Evolutionary conservation across 1,140 invertebrate species (phyloP).

Genomic region (Drosophila gunungcola): DNA sequence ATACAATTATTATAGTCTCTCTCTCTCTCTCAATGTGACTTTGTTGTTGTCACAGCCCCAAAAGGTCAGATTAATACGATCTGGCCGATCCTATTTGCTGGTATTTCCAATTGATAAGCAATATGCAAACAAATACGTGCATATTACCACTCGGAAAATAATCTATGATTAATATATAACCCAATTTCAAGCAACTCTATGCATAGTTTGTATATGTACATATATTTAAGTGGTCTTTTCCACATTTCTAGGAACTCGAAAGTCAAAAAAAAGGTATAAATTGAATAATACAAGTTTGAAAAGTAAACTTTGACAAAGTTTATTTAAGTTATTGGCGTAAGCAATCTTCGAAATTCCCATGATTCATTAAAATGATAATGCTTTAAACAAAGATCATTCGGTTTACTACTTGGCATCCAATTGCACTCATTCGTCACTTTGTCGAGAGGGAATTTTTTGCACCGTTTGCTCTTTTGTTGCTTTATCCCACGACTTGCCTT

Average conservation of each 20-base stretch:
- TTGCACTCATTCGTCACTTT: background rate
- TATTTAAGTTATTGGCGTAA: no score
- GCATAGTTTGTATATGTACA: no score
- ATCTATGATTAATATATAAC: background rate
- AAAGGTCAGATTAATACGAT: conserved; percentile 24
- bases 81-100: conserved; percentile 1
- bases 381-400: background rate
- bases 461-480: background rate
- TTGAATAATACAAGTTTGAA: background rate
- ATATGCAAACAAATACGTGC: background rate
- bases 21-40: background rate
- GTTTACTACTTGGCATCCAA: background rate
- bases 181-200: background rate
- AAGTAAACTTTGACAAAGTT: background rate
- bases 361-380: background rate
- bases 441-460: background rate
- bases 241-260: no score
- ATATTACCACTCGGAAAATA: background rate
- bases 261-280: no score
- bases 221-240: no score
- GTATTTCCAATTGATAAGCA: conserved; percentile 15
- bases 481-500: background rate
- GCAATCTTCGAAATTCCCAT: background rate
- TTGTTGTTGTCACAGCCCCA: conserved; percentile 4
- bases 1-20: background rate